A percentile compares a stretch with the other conserved stretches of the same genome.
phyloP scores from a whole-genome alignment of 1,140 invertebrate species.

The Drosophila carrolli region DNA sequence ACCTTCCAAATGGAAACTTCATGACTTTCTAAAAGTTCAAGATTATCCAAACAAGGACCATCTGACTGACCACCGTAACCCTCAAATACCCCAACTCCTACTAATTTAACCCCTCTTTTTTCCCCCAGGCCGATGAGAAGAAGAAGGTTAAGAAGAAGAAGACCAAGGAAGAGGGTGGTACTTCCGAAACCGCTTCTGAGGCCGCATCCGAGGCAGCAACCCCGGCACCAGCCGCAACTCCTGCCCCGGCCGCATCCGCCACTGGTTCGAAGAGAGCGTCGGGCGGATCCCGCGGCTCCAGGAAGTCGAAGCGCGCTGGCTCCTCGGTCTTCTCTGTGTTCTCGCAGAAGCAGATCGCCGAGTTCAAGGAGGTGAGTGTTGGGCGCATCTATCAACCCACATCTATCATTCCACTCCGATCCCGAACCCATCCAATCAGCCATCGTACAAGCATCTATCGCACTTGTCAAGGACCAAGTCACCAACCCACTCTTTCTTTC shows the following conservation, averaged over 20 bases:
- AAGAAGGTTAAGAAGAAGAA: slow-evolving; percentile 93
- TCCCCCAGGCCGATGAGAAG: slow-evolving; percentile 90
- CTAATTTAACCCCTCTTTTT: slow-evolving; percentile 17
- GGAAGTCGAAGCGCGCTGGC: slow-evolving; percentile 93
- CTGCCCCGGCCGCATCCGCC: slow-evolving; percentile 86
- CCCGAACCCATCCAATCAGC: slow-evolving; percentile 17
- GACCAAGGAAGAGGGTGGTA: slow-evolving; percentile 90
- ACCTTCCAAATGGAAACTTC: not conserved
- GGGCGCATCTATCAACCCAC: not conserved
- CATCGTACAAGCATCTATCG: slow-evolving; percentile 31
- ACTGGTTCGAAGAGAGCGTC: slow-evolving; percentile 87
- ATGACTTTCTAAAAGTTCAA: not conserved
- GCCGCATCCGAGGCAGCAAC: slow-evolving; percentile 87
- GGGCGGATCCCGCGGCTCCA: slow-evolving; percentile 88
- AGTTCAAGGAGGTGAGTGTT: slow-evolving; percentile 95
- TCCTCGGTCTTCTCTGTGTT: slow-evolving; percentile 98
- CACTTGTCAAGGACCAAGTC: slow-evolving; percentile 63
- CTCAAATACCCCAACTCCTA: not conserved
- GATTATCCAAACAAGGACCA: not conserved
- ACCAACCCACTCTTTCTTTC: slow-evolving; percentile 72
- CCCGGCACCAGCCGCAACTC: slow-evolving; percentile 86
- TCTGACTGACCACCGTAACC: not conserved
- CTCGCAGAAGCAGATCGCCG: slow-evolving; percentile 96
- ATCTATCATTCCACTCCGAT: slow-evolving; percentile 4
- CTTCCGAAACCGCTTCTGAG: slow-evolving; percentile 87